Evolutionary conservation across 2,113 vertebrate species (phyloP).

Genomic region (Bos javanicus): DNA sequence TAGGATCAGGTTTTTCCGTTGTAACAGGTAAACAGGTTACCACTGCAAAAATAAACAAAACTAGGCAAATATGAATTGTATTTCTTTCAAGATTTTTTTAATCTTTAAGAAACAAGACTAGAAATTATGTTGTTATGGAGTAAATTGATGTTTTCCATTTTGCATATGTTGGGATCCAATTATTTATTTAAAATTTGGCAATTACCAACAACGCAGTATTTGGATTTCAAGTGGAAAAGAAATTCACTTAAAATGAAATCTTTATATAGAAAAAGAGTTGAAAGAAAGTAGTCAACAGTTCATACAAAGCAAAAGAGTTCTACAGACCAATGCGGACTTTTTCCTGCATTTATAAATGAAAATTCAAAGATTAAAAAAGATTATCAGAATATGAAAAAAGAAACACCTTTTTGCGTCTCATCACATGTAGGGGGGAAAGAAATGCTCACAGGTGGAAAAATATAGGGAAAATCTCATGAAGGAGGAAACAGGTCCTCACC

Average conservation of each 20-base stretch:
- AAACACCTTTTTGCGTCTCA: not conserved
- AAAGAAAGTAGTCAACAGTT: not conserved
- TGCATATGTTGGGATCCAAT: not conserved
- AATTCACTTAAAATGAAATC: conserved; percentile 3
- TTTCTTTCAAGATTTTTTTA: conserved; percentile 35
- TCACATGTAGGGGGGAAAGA: not conserved
- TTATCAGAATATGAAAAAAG: not conserved
- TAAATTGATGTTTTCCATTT: not conserved
- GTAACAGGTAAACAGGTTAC: conserved; percentile 13
- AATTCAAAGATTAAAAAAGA: not conserved
- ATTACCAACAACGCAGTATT: not conserved
- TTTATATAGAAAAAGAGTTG: not conserved
- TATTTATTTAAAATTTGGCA: conserved; percentile 39
- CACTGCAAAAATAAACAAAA: not conserved
- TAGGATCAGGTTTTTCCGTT: not conserved
- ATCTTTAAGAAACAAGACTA: not conserved
- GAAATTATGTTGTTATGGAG: not conserved
- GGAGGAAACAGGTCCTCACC: not conserved
- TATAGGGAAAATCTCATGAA: not conserved
- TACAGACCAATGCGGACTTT: not conserved
- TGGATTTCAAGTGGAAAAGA: conserved; percentile 10
- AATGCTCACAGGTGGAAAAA: not conserved
- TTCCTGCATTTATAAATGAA: not conserved
- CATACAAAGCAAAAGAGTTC: not conserved
- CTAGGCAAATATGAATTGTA: not conserved